Base-by-base conservation (phyloP, 1,140 invertebrate species). In the Araneus ventricosus region DNA sequence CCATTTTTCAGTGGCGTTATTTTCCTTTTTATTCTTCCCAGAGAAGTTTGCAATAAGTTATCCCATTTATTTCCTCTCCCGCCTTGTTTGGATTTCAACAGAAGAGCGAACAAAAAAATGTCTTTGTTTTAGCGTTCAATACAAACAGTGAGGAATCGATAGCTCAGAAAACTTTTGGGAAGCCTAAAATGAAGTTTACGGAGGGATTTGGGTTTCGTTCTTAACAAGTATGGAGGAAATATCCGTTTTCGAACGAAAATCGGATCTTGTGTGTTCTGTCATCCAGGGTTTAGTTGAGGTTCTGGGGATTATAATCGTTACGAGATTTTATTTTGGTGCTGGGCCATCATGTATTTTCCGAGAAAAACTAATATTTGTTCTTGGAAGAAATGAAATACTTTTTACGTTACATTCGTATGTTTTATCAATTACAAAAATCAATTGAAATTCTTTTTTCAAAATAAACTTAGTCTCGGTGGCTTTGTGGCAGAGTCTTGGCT, bases 11-110 rank as follows among this genome's bases (percentile, higher is more conserved):
- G 39, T 27, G 20, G 37, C 22, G 37, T 82, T 52, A 24, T 75
- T 82, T 82, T 82, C 80, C n/a, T 22, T 82, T 82, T 52, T 82
- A n/a, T 82, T 82, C 39, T 82, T 75, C 41, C 24, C 3, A 82
- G 41, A 41, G 80, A 82, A 45, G 80, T 82, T 82, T 82, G 37
- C 80, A 41, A 52, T 45, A 82, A 52, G 41, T 82, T 82, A 82
- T 82, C 41, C 80, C 37, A 82, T 52, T 82, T 82, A 52, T 82
- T 82, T 82, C n/a, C n/a, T 27, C 37, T 41, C 24, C 80, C 80
- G 7, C 41, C 37, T 6, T 82, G 67, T 75, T 75, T 75, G 67
- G 67, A 75, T 75, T 75, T 75, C 67, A 20, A 5, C 67, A 34
- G 30, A 75, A 37, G 14, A 34, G 2, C 10, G 34, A 8, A 3